Percentiles rank a stretch among this genome's conserved stretches.
phyloP scores from a whole-genome alignment of 2,888 invertebrate genomes.

The Drosophila heteroneura region DNA sequence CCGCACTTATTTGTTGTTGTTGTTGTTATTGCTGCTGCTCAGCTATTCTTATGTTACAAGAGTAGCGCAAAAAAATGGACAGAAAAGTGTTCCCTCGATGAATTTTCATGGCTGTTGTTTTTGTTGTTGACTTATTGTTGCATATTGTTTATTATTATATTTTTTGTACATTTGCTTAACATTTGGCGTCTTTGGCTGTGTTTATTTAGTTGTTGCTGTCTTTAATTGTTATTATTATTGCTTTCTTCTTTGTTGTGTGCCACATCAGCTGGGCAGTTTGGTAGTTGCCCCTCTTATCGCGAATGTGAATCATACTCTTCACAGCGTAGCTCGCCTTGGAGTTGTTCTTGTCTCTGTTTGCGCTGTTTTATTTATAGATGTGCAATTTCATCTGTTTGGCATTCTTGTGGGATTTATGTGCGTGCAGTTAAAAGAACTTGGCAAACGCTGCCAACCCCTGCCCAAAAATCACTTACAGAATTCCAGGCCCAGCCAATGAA shows the following conservation, averaged over 20 bases:
- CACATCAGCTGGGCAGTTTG: conserved; percentile 34
- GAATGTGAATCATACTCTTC: conserved; percentile 33
- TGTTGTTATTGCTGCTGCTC: conserved; percentile 27
- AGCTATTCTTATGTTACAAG: conserved; percentile 49
- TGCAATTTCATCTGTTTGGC: conserved; percentile 54
- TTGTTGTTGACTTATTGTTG: conserved; percentile 33
- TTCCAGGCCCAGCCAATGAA: conserved; percentile 24
- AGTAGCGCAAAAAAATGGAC: neutral
- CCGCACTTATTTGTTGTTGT: conserved; percentile 43
- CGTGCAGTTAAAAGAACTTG: conserved; percentile 9
- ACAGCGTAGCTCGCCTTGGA: conserved; percentile 22
- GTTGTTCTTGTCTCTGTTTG: conserved; percentile 21
- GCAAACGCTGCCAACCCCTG: conserved; percentile 1
- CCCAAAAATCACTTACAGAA: conserved; percentile 1
- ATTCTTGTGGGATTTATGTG: conserved; percentile 46
- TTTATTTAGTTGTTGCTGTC: conserved; percentile 43
- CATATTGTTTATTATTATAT: conserved; percentile 59
- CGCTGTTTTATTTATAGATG: conserved; percentile 62
- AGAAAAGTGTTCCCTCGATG: conserved; percentile 11
- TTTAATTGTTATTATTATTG: conserved; percentile 15
- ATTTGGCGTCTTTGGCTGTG: conserved; percentile 45
- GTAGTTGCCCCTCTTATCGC: conserved; percentile 2
- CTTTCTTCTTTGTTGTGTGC: conserved; percentile 29
- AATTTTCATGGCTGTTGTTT: conserved; percentile 26
- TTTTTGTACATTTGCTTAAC: conserved; percentile 59